phyloP scores from a whole-genome alignment of 2,888 invertebrate species.

The Latheticus oryzae region DNA sequence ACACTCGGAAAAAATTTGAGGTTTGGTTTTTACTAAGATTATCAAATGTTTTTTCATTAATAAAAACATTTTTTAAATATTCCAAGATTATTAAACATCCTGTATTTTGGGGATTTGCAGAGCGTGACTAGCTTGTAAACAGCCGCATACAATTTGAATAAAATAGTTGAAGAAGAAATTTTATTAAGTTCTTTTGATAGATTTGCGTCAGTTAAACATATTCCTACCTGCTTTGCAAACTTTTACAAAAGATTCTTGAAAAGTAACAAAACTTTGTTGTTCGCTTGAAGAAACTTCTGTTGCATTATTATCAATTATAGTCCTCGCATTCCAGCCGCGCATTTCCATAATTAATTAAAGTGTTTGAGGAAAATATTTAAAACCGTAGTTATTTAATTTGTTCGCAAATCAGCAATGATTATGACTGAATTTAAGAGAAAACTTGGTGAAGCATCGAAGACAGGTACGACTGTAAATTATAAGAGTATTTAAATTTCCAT shows the following conservation, averaged over 20 bases:
- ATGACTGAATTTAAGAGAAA: conserved; percentile 18
- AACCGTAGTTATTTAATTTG: conserved; percentile 31
- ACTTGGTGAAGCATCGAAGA: conserved; percentile 16
- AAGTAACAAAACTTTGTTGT: conserved; percentile 18
- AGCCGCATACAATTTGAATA: conserved; percentile 19
- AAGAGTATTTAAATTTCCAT: conserved; percentile 52
- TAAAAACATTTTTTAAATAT: no score
- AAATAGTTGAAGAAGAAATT: conserved; percentile 24
- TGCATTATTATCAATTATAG: conserved; percentile 26
- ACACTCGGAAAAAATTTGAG: no score
- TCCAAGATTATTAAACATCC: no score
- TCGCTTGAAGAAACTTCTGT: conserved; percentile 1
- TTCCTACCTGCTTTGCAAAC: conserved; percentile 17
- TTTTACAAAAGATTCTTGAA: conserved; percentile 3
- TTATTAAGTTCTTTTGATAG: conserved; percentile 20
- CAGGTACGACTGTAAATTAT: conserved; percentile 44
- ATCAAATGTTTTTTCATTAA: no score
- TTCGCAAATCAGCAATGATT: conserved; percentile 28
- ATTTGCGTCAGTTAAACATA: conserved; percentile 25
- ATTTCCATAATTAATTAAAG: conserved; percentile 27
- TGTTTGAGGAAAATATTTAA: conserved; percentile 24
- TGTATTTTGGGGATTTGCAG: conserved; percentile 17
- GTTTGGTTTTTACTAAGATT: no score
- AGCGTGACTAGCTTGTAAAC: conserved; percentile 29
- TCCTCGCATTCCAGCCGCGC: conserved; percentile 6